phyloP scores from a whole-genome alignment of 2,888 invertebrate species.

The Prenolepis imparis region DNA sequence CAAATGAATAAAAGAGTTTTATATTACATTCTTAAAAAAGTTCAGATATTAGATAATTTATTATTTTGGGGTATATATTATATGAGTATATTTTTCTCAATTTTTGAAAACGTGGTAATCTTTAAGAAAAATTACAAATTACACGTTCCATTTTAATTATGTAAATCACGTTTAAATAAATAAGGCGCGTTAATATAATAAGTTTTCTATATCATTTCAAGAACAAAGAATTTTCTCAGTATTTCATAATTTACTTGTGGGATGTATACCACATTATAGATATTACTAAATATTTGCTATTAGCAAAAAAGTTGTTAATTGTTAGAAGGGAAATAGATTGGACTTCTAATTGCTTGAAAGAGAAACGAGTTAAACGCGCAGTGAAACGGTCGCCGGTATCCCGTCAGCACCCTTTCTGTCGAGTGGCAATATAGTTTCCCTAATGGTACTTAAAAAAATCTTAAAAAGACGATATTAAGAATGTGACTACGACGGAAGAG shows the following conservation, averaged over 20 bases:
- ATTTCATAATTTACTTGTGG: background rate
- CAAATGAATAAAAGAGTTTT: background rate
- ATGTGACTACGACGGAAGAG: conserved; percentile 83
- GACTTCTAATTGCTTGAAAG: conserved; percentile 10
- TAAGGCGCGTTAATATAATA: background rate
- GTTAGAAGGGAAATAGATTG: background rate
- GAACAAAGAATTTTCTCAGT: background rate
- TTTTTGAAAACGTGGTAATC: background rate
- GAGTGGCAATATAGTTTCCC: conserved; percentile 86
- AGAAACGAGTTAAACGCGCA: conserved; percentile 50
- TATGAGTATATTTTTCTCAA: background rate
- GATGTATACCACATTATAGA: background rate
- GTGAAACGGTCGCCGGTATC: conserved; percentile 19
- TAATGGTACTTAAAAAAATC: conserved; percentile 86
- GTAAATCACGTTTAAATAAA: background rate
- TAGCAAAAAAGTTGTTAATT: background rate
- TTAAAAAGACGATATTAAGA: conserved; percentile 86
- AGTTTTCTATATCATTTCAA: background rate
- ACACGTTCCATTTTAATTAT: background rate
- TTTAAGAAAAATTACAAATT: background rate
- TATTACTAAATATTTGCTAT: background rate
- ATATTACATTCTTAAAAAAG: background rate
- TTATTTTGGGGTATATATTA: background rate
- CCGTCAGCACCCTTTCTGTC: conserved; percentile 63
- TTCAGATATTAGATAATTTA: background rate